A percentile compares a stretch with the other conserved stretches of the same genome.
phyloP scores from a whole-genome alignment of 1,140 invertebrate genomes.

The Agrilus planipennis region DNA sequence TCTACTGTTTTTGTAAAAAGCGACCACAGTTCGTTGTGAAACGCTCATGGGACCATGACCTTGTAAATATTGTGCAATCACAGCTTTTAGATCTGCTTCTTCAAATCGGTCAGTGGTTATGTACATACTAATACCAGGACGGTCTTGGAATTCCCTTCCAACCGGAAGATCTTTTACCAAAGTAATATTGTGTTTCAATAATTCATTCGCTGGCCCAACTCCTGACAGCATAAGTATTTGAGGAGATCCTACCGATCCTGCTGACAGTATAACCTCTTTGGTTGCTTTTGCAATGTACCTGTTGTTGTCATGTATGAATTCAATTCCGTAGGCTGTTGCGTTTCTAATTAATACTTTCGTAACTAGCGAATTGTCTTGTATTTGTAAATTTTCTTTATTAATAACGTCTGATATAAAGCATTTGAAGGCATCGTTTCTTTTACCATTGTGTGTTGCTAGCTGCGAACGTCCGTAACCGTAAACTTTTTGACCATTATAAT shows the following conservation, averaged over 20 bases:
- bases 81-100: constrained; percentile 6
- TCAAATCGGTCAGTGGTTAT: constrained; percentile 7
- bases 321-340: constrained; percentile 47
- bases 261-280: constrained; percentile 65
- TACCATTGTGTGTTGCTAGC: constrained; percentile 7
- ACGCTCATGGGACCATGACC: neutral
- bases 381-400: constrained; percentile 11
- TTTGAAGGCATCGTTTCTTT: constrained; percentile 21
- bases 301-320: constrained; percentile 45
- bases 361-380: constrained; percentile 43
- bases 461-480: constrained; percentile 8
- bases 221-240: constrained; percentile 33
- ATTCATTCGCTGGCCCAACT: constrained; percentile 33
- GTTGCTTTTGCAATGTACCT: constrained; percentile 35
- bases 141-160: constrained; percentile 65
- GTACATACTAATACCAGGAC: constrained; percentile 43
- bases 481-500: constrained; percentile 25
- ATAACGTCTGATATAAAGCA: constrained; percentile 10
- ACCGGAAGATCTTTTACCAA: constrained; percentile 57
- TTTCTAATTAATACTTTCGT: constrained; percentile 38
- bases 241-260: constrained; percentile 61
- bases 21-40: constrained; percentile 6
- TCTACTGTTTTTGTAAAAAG: constrained; percentile 5
- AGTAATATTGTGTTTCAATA: constrained; percentile 48
- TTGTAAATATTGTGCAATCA: constrained; percentile 4